Base-by-base conservation (phyloP, 2,888 invertebrate species). In the Arctia plantaginis region DNA sequence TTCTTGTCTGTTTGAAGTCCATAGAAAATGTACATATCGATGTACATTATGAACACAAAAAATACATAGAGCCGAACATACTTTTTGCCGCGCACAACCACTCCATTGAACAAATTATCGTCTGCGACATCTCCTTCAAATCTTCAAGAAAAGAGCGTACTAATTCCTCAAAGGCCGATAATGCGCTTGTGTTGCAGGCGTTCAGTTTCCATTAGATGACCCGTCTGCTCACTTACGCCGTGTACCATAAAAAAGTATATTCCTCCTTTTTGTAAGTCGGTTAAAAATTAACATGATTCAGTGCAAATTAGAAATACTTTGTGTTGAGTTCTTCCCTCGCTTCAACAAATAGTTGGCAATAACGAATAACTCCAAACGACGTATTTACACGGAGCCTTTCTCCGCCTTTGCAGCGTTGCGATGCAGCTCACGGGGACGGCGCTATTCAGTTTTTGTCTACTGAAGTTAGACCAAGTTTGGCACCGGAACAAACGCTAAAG, bases 401-500 rank as follows among this genome's bases (percentile, higher is more conserved):
- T 71, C 33, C 73, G 65, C 10, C 20, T 66, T 20, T 18, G 39
- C 44, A 73, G 75, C 67, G 75, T 78, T 84, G 76, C 74, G 66
- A 75, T 72, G 75, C 76, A 75, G 77, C 47, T 55, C 71, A 72
- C 70, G 69, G 47, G 72, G 66, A 6, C 66, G 69, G 59, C 71
- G 69, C 47, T 74, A 71, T 73, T 76, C 67, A 68, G 35, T 73
- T 51, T 73, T 73, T 68, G 23, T 39, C 51, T 69, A 27, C 51
- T 27, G n/a, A 18, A 64, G 65, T 51, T 30, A 74, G 66, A 77
- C 72, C 75, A 77, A 80, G 71, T 81, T 80, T 76, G 75, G 65
- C 72, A 64, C 62, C n/a, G 30, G 30, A 59, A 20, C 62, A 68
- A 72, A 73, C 73, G 68, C 44, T 27, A 20, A 41, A 70, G 41